These are phyloP conservation scores for Platorchestia sp. DNA, from an alignment of 1,140 invertebrate species.

Conservation along the genomic window DNA sequence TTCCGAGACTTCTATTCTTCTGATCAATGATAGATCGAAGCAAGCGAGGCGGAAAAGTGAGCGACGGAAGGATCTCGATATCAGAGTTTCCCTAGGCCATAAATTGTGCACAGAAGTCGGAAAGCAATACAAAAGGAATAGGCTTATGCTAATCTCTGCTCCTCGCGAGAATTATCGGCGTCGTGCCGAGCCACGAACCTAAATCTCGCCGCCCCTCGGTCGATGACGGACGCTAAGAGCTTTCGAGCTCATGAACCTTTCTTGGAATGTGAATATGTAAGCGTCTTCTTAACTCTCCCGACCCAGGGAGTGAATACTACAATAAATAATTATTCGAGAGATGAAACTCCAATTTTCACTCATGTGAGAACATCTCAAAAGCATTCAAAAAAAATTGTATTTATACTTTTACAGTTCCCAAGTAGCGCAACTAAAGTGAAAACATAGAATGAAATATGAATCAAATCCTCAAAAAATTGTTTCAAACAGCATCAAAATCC, in stretches of 20 bases:
- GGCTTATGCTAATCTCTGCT: constrained; percentile 52
- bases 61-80: constrained; percentile 51
- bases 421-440: too few relatives aligned
- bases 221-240: constrained; percentile 4
- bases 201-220: not conserved
- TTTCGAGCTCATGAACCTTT: not conserved
- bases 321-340: too few relatives aligned
- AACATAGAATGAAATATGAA: too few relatives aligned
- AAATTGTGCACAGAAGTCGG: constrained; percentile 51
- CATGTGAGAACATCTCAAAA: too few relatives aligned
- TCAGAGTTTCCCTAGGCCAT: constrained; percentile 29
- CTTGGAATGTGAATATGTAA: not conserved
- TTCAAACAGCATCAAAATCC: too few relatives aligned
- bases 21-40: constrained; percentile 12
- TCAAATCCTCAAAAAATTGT: too few relatives aligned
- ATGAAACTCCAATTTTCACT: too few relatives aligned
- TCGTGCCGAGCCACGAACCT: not conserved
- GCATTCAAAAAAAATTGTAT: too few relatives aligned
- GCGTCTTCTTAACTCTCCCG: not conserved
- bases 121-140: constrained; percentile 49
- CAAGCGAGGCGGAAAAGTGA: constrained; percentile 46
- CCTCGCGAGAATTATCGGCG: constrained; percentile 46
- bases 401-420: too few relatives aligned
- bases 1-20: not conserved
- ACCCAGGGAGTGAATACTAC: too few relatives aligned